phyloP scores from a whole-genome alignment of 2,113 vertebrate species.

The Ariopsis seemanni region DNA sequence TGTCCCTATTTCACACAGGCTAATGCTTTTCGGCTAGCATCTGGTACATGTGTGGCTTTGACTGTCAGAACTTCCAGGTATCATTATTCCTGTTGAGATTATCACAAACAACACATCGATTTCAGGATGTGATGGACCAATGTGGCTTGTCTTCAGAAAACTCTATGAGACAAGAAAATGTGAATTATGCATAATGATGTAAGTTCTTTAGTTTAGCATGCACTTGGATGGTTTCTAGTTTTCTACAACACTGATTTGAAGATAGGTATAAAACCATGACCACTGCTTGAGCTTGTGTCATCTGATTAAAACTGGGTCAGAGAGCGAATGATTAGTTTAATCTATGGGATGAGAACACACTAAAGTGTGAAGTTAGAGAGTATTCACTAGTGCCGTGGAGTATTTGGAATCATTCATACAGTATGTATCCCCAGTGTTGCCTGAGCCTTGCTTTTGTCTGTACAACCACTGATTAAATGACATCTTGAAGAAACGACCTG shows the following conservation, averaged over 20 bases:
- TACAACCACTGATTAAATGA: slow-evolving; percentile 6
- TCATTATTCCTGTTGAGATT: neutral
- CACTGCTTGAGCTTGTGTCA: neutral
- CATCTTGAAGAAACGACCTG: slow-evolving; percentile 22
- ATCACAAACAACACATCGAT: neutral
- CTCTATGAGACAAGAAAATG: neutral
- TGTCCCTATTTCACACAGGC: neutral
- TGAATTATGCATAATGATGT: neutral
- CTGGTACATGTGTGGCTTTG: neutral
- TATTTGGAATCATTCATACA: too few species aligned
- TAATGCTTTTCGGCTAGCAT: neutral
- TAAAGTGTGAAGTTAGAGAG: neutral
- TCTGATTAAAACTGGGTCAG: neutral
- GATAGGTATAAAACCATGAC: neutral
- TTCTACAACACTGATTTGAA: neutral
- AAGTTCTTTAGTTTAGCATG: neutral
- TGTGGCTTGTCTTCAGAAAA: neutral
- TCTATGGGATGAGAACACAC: neutral
- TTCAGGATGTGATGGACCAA: neutral
- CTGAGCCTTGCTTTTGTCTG: neutral
- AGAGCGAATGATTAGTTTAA: neutral
- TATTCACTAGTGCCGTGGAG: too few species aligned
- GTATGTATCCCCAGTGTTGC: neutral
- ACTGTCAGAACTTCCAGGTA: neutral
- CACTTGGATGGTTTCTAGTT: neutral